Evolutionary conservation across 2,113 vertebrate species (phyloP).

Genomic region (Sylvicapra grimmia): DNA sequence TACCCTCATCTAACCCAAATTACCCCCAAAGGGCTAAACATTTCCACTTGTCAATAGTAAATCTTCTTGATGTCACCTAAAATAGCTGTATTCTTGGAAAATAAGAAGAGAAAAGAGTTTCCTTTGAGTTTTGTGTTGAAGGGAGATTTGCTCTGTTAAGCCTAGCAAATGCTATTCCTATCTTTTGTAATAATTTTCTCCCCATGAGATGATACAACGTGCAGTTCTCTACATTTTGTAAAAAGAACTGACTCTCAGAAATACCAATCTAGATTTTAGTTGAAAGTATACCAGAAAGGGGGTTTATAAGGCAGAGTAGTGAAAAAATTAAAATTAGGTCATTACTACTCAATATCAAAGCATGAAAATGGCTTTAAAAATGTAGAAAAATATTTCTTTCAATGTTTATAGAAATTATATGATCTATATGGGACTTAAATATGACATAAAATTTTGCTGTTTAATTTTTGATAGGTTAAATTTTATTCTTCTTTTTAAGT

Average conservation of each 20-base stretch:
- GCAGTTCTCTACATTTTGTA: background rate
- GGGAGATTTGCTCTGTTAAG: background rate
- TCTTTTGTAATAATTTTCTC: background rate
- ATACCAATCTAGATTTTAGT: background rate
- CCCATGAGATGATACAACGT: background rate
- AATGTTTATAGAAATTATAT: background rate
- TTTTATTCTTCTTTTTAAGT: background rate
- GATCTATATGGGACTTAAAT: background rate
- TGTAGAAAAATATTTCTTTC: background rate
- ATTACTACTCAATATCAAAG: background rate
- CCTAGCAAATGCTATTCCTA: background rate
- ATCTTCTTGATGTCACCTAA: background rate
- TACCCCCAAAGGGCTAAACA: slow-evolving; percentile 7
- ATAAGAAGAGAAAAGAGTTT: background rate
- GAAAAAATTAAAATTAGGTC: background rate
- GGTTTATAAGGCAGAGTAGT: background rate
- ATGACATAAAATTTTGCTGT: background rate
- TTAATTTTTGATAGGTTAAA: background rate
- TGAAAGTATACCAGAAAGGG: background rate
- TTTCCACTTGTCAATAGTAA: background rate
- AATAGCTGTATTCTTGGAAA: background rate
- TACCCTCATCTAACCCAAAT: slow-evolving; percentile 39
- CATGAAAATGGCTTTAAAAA: background rate
- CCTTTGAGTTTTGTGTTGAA: background rate
- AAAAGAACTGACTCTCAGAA: background rate